These are phyloP conservation scores for Drosophila rubida DNA, from an alignment of 2,888 invertebrate species.

Conservation along the genomic window DNA sequence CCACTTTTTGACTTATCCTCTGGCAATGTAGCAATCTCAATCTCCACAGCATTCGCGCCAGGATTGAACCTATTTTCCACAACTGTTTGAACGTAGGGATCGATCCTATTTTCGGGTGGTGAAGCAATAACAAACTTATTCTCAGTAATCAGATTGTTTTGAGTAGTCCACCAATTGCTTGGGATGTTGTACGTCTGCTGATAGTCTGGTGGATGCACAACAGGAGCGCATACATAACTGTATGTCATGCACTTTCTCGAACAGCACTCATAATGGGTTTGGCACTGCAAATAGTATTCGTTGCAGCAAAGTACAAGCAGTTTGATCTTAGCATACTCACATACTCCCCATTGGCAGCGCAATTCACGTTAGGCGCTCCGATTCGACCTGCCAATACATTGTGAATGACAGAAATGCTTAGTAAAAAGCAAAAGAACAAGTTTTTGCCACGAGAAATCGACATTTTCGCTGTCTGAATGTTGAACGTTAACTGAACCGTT, in stretches of 20 bases:
- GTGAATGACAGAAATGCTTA: slow-evolving; percentile 25
- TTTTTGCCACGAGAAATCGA: slow-evolving; percentile 22
- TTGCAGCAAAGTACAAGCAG: background rate
- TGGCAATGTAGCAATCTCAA: slow-evolving; percentile 11
- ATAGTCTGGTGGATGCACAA: background rate
- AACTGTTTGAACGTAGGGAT: background rate
- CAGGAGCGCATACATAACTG: slow-evolving; percentile 67
- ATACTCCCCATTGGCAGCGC: slow-evolving; percentile 68
- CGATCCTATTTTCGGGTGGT: too few relatives aligned
- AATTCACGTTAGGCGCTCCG: slow-evolving; percentile 19
- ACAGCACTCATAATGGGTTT: slow-evolving; percentile 82
- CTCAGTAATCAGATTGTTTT: background rate
- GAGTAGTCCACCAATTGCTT: background rate
- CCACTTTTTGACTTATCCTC: slow-evolving; percentile 10
- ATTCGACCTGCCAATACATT: slow-evolving; percentile 18
- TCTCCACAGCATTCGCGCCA: background rate
- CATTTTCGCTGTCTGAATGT: slow-evolving; percentile 56
- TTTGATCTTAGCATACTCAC: slow-evolving; percentile 58
- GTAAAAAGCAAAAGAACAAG: slow-evolving; percentile 34
- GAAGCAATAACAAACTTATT: too few relatives aligned
- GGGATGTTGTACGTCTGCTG: background rate
- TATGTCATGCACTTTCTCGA: slow-evolving; percentile 82
- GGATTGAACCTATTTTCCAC: background rate
- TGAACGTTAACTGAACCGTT: slow-evolving; percentile 59
- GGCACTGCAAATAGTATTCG: slow-evolving; percentile 68